Evolutionary conservation across 2,797 vertebrate species (phyloP), one percentile per base, ranked within the genome.

Genomic region (Lophotriccus pileatus): DNA sequence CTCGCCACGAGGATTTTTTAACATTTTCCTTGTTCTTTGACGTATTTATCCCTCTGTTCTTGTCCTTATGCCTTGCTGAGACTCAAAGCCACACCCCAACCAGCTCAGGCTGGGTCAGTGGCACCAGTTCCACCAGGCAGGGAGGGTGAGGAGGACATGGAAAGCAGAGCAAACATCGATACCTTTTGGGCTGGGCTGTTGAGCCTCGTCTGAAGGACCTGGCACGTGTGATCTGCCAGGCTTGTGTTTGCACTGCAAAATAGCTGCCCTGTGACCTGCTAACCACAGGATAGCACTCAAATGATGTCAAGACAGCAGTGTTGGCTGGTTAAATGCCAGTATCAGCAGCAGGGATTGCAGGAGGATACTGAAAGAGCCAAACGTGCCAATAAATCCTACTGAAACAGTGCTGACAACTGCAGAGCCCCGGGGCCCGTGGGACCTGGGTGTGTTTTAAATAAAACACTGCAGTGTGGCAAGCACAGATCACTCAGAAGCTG

Each of bases 61-160:
- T 16, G 17, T 41, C 36, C 37, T 46, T 34, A 10, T 25, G n/a
- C 39, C 30, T 27, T 50, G 49, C 49, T 59, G 63, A 58, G 66
- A 25, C 36, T 21, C 27, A n/a, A 84, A 83, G 36, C 25, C 69
- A 37, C 58, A 25, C 25, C 24, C 19, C 37, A 53, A 49, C 7
- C n/a, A 60, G 36, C 44, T 80, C n/a, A 1, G 37, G n/a, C 49
- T 64, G 55, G 36, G 49, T n/a, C 68, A 24, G 41, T 32, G 73
- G 36, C n/a, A 63, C 20, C 7, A 10, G 36, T 52, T 16, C 13
- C 25, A 44, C 62, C 83, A 66, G 2, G 19, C 68, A 66, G 25
- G 34, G 17, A 70, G 20, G 0, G 0, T 20, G 36, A 39, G 46
- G 63, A 46, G 0, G 7, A 22, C 11, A 3, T 5, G 44, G 64